Evolutionary conservation across 2,888 invertebrate genomes (phyloP), one percentile per base, ranked within the genome.

Genomic region (Netelia virgata): DNA sequence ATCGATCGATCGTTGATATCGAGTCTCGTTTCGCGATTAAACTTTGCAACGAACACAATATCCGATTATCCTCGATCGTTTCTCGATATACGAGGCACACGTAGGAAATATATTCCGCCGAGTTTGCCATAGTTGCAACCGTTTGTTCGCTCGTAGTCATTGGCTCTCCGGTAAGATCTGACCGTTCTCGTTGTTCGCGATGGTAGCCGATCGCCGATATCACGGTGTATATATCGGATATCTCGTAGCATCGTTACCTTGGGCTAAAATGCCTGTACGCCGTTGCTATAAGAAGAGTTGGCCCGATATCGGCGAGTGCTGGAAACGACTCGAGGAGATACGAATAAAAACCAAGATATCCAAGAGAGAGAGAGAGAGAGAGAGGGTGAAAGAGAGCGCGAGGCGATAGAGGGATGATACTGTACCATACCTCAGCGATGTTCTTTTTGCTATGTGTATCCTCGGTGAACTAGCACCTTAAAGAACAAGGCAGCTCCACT

Each of bases 401-500:
- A n/a, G 55, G 55, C 23, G 72, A 55, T 41, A 59, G 69, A n/a
- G 73, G 69, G 61, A 83, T 59, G 74, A 69, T 43, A 55, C 55
- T 78, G 16, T 23, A 28, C 53, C 61, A 73, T 77, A 70, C 50
- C 69, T 18, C 18, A 8, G 47, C 18, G 66, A 50, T 55, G 81
- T 74, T 28, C 18, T 18, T 75, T 78, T 82, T 70, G 9, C 43
- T 16, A n/a, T 43, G 61, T 76, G 75, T 59, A 79, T 57, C 72
- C 53, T 47, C n/a, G 74, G 78, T 57, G 70, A 53, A 76, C 78
- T 75, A 74, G 81, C 75, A 82, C 73, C 76, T 68, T 70, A 61
- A 72, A 79, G 84, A 82, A 84, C 84, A 82, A 82, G 84, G 82
- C 84, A 82, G 85, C 72, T 85, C 85, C 82, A 85, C 85, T 85